phyloP scores from a whole-genome alignment of 1,140 invertebrate species.

The Drosophila rhopaloa region DNA sequence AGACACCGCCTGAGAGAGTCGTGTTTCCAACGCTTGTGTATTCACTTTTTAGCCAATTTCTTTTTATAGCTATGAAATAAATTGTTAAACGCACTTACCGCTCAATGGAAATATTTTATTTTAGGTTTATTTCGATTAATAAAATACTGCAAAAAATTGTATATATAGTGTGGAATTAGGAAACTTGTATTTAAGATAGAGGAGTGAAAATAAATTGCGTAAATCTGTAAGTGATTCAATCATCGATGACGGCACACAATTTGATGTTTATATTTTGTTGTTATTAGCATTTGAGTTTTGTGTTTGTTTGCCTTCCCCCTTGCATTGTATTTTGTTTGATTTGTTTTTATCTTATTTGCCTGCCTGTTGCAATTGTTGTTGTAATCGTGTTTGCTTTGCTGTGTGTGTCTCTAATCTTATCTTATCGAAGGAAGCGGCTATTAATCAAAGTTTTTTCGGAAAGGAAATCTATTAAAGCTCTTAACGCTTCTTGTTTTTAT shows the following conservation, averaged over 20 bases:
- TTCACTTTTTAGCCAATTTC: slow-evolving; percentile 12
- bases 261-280: slow-evolving; percentile 47
- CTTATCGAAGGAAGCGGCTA: slow-evolving; percentile 49
- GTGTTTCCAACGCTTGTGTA: slow-evolving; percentile 3
- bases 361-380: slow-evolving; percentile 28
- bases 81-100: slow-evolving; percentile 71
- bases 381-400: slow-evolving; percentile 1
- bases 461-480: slow-evolving; percentile 35
- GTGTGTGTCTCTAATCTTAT: slow-evolving; percentile 55
- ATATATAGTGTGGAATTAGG: slow-evolving; percentile 3
- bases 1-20: slow-evolving; percentile 20
- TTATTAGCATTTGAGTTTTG: slow-evolving; percentile 35
- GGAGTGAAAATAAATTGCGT: slow-evolving; percentile 28
- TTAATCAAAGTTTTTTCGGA: slow-evolving; percentile 58
- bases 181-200: slow-evolving; percentile 16
- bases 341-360: slow-evolving; percentile 50
- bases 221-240: slow-evolving; percentile 59
- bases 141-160: slow-evolving; percentile 59
- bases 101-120: slow-evolving; percentile 14
- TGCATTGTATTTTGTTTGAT: slow-evolving; percentile 37
- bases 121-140: slow-evolving; percentile 28
- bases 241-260: slow-evolving; percentile 69
- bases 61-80: slow-evolving; percentile 51
- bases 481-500: neutral
- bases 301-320: slow-evolving; percentile 9